Evolutionary conservation across 2,888 invertebrate genomes (phyloP), one percentile per base, ranked within the genome.

Genomic region (Agrochola macilenta): DNA sequence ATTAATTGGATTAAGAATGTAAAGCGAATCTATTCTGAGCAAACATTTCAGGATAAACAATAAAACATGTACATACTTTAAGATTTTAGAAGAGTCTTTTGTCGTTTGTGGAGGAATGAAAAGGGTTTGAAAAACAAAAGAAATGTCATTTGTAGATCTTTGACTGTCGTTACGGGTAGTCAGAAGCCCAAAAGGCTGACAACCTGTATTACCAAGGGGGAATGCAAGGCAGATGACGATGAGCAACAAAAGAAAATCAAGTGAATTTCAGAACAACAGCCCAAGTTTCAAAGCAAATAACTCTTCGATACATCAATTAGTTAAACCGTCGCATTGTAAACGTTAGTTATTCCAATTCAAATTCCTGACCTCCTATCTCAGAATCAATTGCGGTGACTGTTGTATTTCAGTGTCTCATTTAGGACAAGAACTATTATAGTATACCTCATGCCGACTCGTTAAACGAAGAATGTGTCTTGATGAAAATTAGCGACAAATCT

Each of bases 1-100:
- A 79, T 83, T 86, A 69, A 84, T 79, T 79, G 72, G 80, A 84
- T 84, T 86, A 84, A 83, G 76, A 86, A 86, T 74, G 84, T 75
- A 86, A 86, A 86, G 84, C 58, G 49, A 86, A 84, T 75, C 76
- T 76, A 65, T 79, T 79, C 35, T 11, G 9, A 78, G 68, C 23
- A 68, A 81, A 85, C 73, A 73, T 46, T 76, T 82, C 68, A 43
- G 4, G 20, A 71, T 71, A 79, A 71, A 43, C 43, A 43, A 43
- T 43, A 9, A 43, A 43, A 71, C 49, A 58, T 70, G 49, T 76
- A 23, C 20, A 70, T 49, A 39, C 52, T 23, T 23, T 20, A n/a
- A 39, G 20, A 7, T 79, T 26, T 20, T 23, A 69, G 26, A 76
- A 20, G 14, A 75, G 30, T 12, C n/a, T n/a, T 23, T 76, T 76